Conservation (phyloP, 2,797 vertebrate species). For the Dendrocincla tyrannina region DNA sequence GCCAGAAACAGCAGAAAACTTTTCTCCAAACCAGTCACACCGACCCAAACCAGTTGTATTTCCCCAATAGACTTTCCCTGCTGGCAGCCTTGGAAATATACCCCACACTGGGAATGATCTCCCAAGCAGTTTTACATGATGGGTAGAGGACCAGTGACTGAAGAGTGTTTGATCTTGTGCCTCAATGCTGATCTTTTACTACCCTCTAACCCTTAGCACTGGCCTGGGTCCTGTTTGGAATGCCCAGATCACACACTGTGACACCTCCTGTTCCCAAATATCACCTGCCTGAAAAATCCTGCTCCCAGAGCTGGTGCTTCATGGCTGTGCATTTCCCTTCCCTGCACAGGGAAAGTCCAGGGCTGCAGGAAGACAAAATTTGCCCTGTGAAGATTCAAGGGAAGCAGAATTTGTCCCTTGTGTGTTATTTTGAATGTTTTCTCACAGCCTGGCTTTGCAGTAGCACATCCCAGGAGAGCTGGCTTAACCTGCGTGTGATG, state of each 20-base stretch:
- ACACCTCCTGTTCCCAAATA: not conserved
- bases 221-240: not conserved
- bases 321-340: not conserved
- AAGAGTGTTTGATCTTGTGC: not conserved
- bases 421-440: not conserved
- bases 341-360: fast-evolving
- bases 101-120: not conserved
- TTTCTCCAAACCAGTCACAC: not conserved
- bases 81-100: not conserved
- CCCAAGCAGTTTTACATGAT: fast-evolving
- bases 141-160: not conserved
- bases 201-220: not conserved
- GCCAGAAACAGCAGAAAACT: not conserved
- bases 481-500: fast-evolving
- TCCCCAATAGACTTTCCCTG: not conserved
- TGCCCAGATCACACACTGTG: not conserved
- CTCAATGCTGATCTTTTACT: not conserved
- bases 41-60: fast-evolving
- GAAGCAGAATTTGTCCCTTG: not conserved
- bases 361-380: not conserved
- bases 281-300: not conserved
- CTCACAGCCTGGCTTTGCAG: not conserved
- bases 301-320: not conserved
- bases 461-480: not conserved
- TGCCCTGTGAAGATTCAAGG: not conserved